Evolutionary conservation across 1,140 invertebrate species (phyloP).

Genomic region (Bombus waltoni): DNA sequence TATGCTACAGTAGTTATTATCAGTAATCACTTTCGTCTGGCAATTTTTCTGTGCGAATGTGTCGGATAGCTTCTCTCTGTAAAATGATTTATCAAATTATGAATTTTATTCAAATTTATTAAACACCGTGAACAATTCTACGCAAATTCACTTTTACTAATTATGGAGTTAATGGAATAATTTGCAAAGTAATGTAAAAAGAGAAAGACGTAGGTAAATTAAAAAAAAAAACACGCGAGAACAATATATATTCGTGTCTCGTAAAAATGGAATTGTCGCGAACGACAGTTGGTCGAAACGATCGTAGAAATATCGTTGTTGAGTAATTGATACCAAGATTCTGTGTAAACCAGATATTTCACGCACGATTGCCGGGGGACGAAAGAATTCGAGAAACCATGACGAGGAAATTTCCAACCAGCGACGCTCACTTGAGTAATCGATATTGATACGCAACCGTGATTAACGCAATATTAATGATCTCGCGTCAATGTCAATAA

Average conservation of each 20-base stretch:
- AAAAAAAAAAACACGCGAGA: too few species aligned
- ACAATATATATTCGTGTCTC: not conserved
- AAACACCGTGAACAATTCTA: too few species aligned
- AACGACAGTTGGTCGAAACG: conserved; percentile 12
- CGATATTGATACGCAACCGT: not conserved
- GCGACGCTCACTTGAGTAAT: conserved; percentile 5
- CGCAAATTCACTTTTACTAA: too few species aligned
- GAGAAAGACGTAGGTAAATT: too few species aligned
- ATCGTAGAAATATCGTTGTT: conserved; percentile 35
- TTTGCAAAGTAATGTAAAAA: too few species aligned
- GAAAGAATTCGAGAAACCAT: conserved; percentile 27
- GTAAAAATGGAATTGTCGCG: not conserved
- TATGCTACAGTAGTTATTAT: too few species aligned
- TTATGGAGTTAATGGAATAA: too few species aligned
- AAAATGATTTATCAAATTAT: too few species aligned
- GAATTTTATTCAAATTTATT: too few species aligned
- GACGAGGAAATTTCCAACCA: conserved; percentile 29
- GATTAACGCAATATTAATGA: not conserved
- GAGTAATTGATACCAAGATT: conserved; percentile 47
- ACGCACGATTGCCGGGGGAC: conserved; percentile 32
- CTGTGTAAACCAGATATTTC: conserved; percentile 52
- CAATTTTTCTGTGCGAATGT: too few species aligned
- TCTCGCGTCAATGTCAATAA: not conserved
- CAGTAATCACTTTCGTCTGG: too few species aligned
- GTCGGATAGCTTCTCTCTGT: too few species aligned